Evolutionary conservation across 2,888 invertebrate species (phyloP).

Genomic region (Caenorhabditis virilis): DNA sequence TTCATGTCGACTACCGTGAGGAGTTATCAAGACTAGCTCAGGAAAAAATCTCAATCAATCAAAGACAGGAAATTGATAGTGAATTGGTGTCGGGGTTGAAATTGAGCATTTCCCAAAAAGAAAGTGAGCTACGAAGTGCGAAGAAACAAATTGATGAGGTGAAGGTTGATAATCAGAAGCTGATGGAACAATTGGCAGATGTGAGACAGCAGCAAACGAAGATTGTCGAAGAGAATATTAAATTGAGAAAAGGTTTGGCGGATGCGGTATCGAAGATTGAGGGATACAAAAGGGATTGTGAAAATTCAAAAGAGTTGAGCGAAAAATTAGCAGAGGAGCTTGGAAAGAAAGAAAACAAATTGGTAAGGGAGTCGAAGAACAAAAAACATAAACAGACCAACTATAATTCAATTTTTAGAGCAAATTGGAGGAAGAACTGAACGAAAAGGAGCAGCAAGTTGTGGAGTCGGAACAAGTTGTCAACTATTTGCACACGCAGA

Average conservation of each 20-base stretch:
- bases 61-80: not conserved
- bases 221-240: constrained; percentile 35
- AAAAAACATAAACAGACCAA: no score
- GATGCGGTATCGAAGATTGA: constrained; percentile 48
- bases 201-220: constrained; percentile 8
- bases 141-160: constrained; percentile 24
- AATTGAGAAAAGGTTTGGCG: constrained; percentile 38
- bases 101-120: constrained; percentile 12
- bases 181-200: constrained; percentile 26
- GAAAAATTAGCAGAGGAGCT: constrained; percentile 26
- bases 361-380: constrained; percentile 15
- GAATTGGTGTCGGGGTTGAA: constrained; percentile 1
- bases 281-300: constrained; percentile 36
- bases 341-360: constrained; percentile 13
- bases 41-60: constrained; percentile 2
- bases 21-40: constrained; percentile 36
- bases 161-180: constrained; percentile 28
- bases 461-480: constrained; percentile 26
- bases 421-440: constrained; percentile 18
- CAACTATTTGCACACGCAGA: constrained; percentile 48
- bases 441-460: constrained; percentile 23
- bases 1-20: constrained; percentile 48
- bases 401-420: no score
- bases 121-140: constrained; percentile 17
- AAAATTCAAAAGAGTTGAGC: constrained; percentile 27